Evolutionary conservation across 2,113 vertebrate species (phyloP).

Genomic region (Alouatta palliata): DNA sequence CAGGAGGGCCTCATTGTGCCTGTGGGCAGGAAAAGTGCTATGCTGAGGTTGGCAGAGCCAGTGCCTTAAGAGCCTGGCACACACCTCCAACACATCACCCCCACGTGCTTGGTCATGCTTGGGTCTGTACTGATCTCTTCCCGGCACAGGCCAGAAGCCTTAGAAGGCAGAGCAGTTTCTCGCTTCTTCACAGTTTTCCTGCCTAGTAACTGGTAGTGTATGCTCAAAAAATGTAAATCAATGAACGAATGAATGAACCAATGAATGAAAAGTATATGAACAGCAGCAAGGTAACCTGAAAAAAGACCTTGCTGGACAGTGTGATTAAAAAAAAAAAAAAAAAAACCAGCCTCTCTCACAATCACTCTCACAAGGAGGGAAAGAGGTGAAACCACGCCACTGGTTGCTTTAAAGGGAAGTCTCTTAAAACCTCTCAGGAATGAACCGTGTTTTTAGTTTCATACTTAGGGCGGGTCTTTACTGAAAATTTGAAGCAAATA

Average conservation of each 20-base stretch:
- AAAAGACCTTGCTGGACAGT: background rate
- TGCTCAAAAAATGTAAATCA: background rate
- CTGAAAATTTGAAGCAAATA: background rate
- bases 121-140: background rate
- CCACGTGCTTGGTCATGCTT: accelerated
- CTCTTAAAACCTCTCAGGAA: background rate
- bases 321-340: too few species aligned
- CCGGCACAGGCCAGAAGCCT: background rate
- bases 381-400: background rate
- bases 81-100: accelerated
- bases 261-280: too few species aligned
- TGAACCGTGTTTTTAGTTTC: background rate
- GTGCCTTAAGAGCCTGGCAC: background rate
- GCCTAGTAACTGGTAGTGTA: background rate
- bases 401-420: background rate
- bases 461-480: background rate
- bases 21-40: constrained; percentile 67
- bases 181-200: background rate
- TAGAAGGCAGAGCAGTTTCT: background rate
- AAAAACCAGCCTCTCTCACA: background rate
- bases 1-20: constrained; percentile 88
- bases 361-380: background rate
- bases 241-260: accelerated
- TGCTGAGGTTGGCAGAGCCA: accelerated
- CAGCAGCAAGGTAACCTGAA: background rate